Evolutionary conservation across 2,888 invertebrate genomes (phyloP).

Genomic region (Aspidiotus destructor): DNA sequence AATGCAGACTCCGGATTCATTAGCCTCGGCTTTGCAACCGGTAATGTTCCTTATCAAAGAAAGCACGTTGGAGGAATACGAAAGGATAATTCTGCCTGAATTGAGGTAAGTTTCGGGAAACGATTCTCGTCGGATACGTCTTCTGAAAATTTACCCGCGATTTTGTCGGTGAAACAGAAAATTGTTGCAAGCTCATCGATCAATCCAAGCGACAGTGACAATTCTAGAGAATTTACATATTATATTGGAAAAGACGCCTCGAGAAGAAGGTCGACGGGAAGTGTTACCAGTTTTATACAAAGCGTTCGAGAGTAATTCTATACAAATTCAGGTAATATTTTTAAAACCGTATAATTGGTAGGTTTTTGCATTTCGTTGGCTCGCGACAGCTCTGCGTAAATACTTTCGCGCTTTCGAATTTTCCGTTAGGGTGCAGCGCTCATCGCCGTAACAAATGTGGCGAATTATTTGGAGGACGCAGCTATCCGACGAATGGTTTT

Average conservation of each 20-base stretch:
- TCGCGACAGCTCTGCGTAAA: too few species aligned
- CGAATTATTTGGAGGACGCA: slow-evolving; percentile 72
- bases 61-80: slow-evolving; percentile 66
- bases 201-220: slow-evolving; percentile 75
- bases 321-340: slow-evolving; percentile 71
- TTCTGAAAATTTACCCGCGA: background rate
- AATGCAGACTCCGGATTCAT: slow-evolving; percentile 71
- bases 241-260: slow-evolving; percentile 74
- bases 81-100: slow-evolving; percentile 68
- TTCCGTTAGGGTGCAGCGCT: slow-evolving; percentile 70
- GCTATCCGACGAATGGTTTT: slow-evolving; percentile 69
- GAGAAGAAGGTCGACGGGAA: slow-evolving; percentile 67
- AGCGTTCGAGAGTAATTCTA: slow-evolving; percentile 77
- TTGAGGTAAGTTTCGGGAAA: slow-evolving; percentile 54
- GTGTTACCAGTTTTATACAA: slow-evolving; percentile 77
- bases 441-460: slow-evolving; percentile 73
- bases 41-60: slow-evolving; percentile 74
- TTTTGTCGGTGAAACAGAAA: slow-evolving; percentile 46
- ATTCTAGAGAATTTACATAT: slow-evolving; percentile 81
- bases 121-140: background rate
- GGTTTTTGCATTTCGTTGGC: background rate
- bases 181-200: slow-evolving; percentile 66
- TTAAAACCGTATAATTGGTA: background rate
- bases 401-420: background rate
- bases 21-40: slow-evolving; percentile 75